Percentiles rank a stretch among this genome's conserved stretches.
phyloP scores from a whole-genome alignment of 2,113 vertebrate species.

The Zosterops hypoxanthus region DNA sequence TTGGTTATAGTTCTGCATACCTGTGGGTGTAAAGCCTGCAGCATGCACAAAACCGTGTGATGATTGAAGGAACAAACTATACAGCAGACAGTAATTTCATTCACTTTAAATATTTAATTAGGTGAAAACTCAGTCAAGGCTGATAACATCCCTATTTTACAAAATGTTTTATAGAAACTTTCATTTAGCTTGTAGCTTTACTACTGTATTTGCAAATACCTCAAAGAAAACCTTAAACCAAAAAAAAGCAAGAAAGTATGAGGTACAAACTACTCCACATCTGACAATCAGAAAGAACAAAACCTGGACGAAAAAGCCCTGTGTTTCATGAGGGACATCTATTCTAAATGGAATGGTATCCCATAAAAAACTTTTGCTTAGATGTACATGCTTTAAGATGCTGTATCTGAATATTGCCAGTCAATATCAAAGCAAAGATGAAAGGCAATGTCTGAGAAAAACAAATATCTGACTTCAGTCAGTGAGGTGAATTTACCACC shows the following conservation, averaged over 20 bases:
- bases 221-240: neutral
- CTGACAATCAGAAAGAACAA: neutral
- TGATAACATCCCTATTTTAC: neutral
- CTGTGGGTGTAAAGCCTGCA: neutral
- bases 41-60: neutral
- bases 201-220: neutral
- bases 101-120: neutral
- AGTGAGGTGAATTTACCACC: neutral
- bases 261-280: neutral
- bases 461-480: neutral
- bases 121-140: neutral
- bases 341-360: neutral
- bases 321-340: neutral
- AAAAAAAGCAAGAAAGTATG: neutral
- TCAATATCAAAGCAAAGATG: constrained; percentile 3
- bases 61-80: neutral
- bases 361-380: neutral
- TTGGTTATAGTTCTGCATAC: neutral
- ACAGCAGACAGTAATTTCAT: neutral
- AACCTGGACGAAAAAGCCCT: neutral
- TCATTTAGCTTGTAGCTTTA: neutral
- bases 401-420: neutral
- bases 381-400: neutral
- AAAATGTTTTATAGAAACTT: neutral
- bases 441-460: neutral